Evolutionary conservation across 2,888 invertebrate genomes (phyloP).

Genomic region (Endotricha flammealis): DNA sequence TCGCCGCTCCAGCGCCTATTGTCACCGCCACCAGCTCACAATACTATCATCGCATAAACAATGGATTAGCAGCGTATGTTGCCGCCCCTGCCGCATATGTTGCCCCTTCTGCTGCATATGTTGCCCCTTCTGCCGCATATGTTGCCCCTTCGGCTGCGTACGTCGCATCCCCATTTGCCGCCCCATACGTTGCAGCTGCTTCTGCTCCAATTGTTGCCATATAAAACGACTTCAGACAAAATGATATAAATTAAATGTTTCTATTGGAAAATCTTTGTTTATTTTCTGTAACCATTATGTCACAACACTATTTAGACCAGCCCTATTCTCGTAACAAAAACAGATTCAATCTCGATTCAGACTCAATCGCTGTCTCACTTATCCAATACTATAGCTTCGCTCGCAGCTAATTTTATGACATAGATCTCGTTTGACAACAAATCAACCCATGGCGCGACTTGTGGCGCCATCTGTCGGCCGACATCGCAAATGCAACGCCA

Average conservation of each 20-base stretch:
- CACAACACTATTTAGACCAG: background rate
- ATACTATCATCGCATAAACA: constrained; percentile 82
- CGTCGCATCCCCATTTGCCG: constrained; percentile 25
- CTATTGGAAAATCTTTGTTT: constrained; percentile 4
- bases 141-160: constrained; percentile 38
- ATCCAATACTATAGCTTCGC: too few species aligned
- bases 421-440: too few species aligned
- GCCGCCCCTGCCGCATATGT: constrained; percentile 60
- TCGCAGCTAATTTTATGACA: too few species aligned
- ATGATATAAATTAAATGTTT: constrained; percentile 31
- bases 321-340: too few species aligned
- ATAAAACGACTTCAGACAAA: constrained; percentile 20
- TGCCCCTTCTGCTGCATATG: constrained; percentile 37
- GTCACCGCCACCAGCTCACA: constrained; percentile 84
- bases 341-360: too few species aligned
- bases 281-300: background rate
- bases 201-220: constrained; percentile 34
- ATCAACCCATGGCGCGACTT: too few species aligned
- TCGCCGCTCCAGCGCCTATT: constrained; percentile 65
- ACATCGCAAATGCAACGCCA: too few species aligned
- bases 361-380: too few species aligned
- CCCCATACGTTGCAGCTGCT: constrained; percentile 31
- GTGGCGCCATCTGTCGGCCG: too few species aligned
- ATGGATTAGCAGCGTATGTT: constrained; percentile 64
- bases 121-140: constrained; percentile 40